phyloP scores from a whole-genome alignment of 1,140 invertebrate species.

The Ctenoplectra terminalis region DNA sequence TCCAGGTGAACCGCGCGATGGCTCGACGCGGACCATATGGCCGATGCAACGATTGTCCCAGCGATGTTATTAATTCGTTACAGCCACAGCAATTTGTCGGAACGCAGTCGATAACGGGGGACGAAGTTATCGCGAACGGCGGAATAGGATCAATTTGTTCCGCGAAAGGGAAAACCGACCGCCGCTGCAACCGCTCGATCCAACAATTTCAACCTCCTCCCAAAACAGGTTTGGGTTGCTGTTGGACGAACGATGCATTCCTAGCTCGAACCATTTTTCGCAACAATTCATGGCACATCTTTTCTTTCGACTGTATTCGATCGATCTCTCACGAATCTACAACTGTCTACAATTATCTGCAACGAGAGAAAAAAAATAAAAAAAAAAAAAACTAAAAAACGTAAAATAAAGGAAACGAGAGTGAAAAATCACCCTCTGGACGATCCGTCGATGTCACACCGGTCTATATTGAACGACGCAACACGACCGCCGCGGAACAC shows the following conservation, averaged over 20 bases:
- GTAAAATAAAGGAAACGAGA: neutral
- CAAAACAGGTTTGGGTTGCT: constrained; percentile 6
- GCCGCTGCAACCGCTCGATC: constrained; percentile 29
- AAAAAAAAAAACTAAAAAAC: neutral
- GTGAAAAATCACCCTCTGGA: neutral
- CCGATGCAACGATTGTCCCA: constrained; percentile 18
- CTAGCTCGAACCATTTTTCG: neutral
- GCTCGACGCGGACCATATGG: constrained; percentile 11
- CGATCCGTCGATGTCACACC: constrained; percentile 13
- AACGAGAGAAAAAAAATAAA: neutral
- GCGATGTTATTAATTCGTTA: constrained; percentile 61
- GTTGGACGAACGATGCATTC: constrained; percentile 60
- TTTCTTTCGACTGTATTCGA: neutral
- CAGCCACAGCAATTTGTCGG: constrained; percentile 56
- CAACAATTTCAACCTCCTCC: constrained; percentile 20
- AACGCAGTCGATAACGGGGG: constrained; percentile 32
- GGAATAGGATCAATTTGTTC: constrained; percentile 60
- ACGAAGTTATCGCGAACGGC: constrained; percentile 54
- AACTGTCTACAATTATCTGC: neutral
- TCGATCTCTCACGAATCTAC: neutral
- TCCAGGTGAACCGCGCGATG: constrained; percentile 27
- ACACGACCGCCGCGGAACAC: constrained; percentile 15
- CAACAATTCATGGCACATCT: neutral
- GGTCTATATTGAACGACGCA: neutral
- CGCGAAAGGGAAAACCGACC: constrained; percentile 52